These are phyloP conservation scores for Prionailurus viverrinus DNA, from an alignment of 2,113 vertebrate species.

Conservation along the genomic window DNA sequence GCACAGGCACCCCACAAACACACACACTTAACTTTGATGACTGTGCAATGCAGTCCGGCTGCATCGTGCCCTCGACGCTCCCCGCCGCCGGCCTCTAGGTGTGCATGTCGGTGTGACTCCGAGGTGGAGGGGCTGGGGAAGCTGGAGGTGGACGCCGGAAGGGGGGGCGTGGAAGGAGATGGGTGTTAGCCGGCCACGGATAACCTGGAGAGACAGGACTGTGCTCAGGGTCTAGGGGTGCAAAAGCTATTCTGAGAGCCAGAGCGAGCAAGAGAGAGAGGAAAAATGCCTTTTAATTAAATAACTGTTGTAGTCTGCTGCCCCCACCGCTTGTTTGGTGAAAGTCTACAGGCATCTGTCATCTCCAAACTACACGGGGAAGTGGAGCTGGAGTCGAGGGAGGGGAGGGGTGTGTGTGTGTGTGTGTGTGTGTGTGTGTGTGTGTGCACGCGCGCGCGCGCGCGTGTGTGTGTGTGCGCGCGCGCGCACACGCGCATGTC, in stretches of 20 bases:
- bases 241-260: conserved; percentile 84
- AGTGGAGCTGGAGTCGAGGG: conserved; percentile 74
- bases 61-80: conserved; percentile 67
- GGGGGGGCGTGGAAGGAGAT: conserved; percentile 57
- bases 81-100: conserved; percentile 74
- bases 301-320: conserved; percentile 87
- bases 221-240: conserved; percentile 77
- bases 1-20: conserved; percentile 67
- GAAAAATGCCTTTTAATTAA: conserved; percentile 85
- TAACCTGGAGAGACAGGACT: conserved; percentile 63
- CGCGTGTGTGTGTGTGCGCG: conserved; percentile 38
- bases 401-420: conserved; percentile 52
- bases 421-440: conserved; percentile 44
- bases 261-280: conserved; percentile 66
- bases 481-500: conserved; percentile 25
- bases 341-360: conserved; percentile 86
- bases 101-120: conserved; percentile 63
- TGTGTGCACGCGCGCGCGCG: background rate
- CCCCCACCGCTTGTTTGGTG: conserved; percentile 88
- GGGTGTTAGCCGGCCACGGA: conserved; percentile 54
- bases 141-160: conserved; percentile 28
- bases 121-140: background rate
- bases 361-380: conserved; percentile 82
- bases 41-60: conserved; percentile 85
- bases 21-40: conserved; percentile 88